Base-by-base conservation (phyloP, 2,888 invertebrate genomes). In the Panorpa germanica region DNA sequence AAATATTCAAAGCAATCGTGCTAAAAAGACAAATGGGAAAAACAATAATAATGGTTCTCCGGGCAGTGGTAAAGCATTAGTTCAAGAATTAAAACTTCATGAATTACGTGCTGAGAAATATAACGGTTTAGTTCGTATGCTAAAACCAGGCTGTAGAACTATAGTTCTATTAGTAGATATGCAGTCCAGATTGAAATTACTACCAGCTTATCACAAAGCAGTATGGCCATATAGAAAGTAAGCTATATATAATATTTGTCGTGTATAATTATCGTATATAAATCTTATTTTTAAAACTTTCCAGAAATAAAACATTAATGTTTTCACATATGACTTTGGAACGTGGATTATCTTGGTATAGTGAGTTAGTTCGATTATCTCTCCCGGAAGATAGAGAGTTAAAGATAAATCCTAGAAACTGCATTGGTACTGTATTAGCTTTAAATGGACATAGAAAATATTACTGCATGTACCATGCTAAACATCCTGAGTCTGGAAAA, bases 381-480 rank as follows among this genome's bases (percentile, higher is more conserved):
- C 64, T 91, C 35, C 76, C 83, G 31, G 81, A 83, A 44, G 70
- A 73, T 24, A 65, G 74, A 36, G 78, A 80, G 45, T 60, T 90
- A 39, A 73, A 76, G 38, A 91, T 98, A 35, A 96, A 95, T 62
- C 85, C 90, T 13, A 70, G 88, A 42, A 95, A 96, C 60, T 95
- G 95, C 50, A 78, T 95, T 24, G 96, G 96, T 31, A 91, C 91
- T 4, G 95, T 98, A 34, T 61, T 98, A 26, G 81, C 93, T 2
- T 61, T 98, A 38, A 96, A 96, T 58, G 95, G 96, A 14, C 86
- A 90, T 58, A 67, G 95, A 38, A 88, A 90, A 58, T 95, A 96
- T 63, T 96, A 91, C 61, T 95, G 91, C 53, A 91, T 98, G 64
- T 98, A 93, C 59, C 96, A 98, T 59, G 88, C 88, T 33, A 91